These are phyloP conservation scores for Mystacornis crossleyi DNA, from an alignment of 2,113 vertebrate species.

Conservation along the genomic window DNA sequence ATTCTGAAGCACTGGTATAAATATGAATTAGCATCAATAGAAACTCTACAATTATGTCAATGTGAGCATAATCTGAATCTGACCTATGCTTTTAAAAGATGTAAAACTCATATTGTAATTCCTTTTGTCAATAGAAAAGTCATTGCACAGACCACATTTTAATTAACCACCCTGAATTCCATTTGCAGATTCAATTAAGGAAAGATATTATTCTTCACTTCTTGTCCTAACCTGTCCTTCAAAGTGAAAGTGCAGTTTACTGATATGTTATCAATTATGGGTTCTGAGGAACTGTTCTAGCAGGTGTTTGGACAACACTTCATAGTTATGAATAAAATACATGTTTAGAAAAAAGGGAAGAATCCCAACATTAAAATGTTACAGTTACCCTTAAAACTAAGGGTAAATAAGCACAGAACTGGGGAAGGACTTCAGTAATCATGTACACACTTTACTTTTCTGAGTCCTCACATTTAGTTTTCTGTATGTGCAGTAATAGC, in stretches of 20 bases:
- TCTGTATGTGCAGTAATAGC: background rate
- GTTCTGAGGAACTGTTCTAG: background rate
- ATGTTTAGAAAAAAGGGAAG: background rate
- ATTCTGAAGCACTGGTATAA: background rate
- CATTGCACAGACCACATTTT: background rate
- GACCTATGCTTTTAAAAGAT: conserved; percentile 13
- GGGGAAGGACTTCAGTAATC: background rate
- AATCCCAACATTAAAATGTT: background rate
- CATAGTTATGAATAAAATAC: background rate
- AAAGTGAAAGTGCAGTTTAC: background rate
- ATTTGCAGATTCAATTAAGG: conserved; percentile 20
- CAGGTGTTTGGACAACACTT: background rate
- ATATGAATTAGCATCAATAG: conserved; percentile 5
- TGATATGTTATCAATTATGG: background rate
- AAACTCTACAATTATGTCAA: background rate
- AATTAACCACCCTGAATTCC: background rate
- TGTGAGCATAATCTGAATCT: background rate
- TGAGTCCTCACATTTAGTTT: background rate
- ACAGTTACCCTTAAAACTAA: background rate
- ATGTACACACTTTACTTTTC: background rate
- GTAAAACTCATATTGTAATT: background rate
- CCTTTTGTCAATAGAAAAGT: conserved; percentile 25
- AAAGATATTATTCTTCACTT: background rate
- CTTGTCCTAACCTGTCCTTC: background rate
- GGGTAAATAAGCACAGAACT: background rate